These are phyloP conservation scores for Drosophila mayri DNA, from an alignment of 1,140 invertebrate genomes.

Conservation along the genomic window DNA sequence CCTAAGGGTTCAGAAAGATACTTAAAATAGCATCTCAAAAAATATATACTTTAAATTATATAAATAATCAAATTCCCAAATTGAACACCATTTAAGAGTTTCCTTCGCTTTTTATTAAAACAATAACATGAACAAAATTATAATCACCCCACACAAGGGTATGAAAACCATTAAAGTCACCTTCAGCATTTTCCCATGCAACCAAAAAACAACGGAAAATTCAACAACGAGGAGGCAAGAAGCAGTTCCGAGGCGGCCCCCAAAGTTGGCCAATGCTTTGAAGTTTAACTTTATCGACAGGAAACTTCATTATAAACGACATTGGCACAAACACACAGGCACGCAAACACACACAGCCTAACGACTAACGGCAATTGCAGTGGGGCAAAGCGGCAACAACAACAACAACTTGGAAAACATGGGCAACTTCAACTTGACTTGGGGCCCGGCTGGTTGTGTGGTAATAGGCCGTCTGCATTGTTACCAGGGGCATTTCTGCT, in stretches of 20 bases:
- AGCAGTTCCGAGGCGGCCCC: constrained; percentile 20
- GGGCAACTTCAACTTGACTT: constrained; percentile 57
- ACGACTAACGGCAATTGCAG: constrained; percentile 53
- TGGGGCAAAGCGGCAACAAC: constrained; percentile 36
- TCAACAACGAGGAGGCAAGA: constrained; percentile 6
- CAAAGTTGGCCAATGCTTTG: constrained; percentile 49
- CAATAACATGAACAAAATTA: constrained; percentile 4
- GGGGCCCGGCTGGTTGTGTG: constrained; percentile 53
- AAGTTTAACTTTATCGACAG: constrained; percentile 79
- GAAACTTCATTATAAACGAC: constrained; percentile 83
- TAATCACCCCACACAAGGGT: constrained; percentile 22
- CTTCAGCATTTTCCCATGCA: constrained; percentile 55
- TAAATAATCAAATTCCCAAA: not conserved
- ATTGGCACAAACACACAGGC: constrained; percentile 69
- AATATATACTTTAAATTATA: not conserved
- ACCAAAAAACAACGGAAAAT: constrained; percentile 24
- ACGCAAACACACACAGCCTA: constrained; percentile 21
- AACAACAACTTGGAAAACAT: constrained; percentile 42
- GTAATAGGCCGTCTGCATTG: constrained; percentile 60
- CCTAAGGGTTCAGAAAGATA: fast-evolving
- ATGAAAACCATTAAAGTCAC: constrained; percentile 55
- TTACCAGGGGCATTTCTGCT: constrained; percentile 44
- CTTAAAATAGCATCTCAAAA: too few species aligned
- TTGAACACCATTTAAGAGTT: not conserved
- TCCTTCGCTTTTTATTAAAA: constrained; percentile 6